A percentile compares a stretch with the other conserved stretches of the same genome.
phyloP scores from a whole-genome alignment of 2,113 vertebrate genomes.

The Poicephalus gulielmi region DNA sequence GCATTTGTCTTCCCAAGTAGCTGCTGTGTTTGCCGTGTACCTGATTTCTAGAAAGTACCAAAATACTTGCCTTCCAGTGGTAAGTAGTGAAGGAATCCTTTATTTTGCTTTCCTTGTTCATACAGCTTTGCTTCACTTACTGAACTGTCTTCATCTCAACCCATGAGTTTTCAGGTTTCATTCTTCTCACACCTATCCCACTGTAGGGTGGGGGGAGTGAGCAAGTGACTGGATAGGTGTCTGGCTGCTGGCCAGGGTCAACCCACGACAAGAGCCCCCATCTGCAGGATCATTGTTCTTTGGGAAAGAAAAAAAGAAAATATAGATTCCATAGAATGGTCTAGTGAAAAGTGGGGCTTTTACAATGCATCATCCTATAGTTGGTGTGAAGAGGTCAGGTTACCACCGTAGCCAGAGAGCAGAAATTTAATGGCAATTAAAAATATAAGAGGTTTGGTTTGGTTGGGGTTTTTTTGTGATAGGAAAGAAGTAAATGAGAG shows the following conservation, averaged over 20 bases:
- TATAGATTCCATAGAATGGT: background rate
- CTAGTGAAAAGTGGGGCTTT: background rate
- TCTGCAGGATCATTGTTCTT: background rate
- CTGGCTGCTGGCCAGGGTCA: background rate
- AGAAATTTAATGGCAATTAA: background rate
- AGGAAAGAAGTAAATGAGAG: background rate
- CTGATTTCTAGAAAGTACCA: background rate
- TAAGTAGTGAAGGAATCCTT: background rate
- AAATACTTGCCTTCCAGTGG: background rate
- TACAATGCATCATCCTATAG: background rate
- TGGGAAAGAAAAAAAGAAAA: background rate
- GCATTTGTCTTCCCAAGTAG: background rate
- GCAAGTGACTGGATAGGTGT: accelerated
- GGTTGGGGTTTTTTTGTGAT: background rate
- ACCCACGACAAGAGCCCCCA: background rate
- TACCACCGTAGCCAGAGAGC: background rate
- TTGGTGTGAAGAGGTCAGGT: background rate
- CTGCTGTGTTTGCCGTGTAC: background rate
- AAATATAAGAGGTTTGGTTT: background rate
- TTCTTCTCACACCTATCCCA: background rate
- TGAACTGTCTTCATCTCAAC: background rate
- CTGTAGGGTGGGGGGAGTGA: background rate
- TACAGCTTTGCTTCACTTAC: background rate
- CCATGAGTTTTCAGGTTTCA: background rate
- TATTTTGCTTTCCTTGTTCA: background rate